Conservation (phyloP, 2,113 vertebrate species). For the Phyllostomus hastatus region DNA sequence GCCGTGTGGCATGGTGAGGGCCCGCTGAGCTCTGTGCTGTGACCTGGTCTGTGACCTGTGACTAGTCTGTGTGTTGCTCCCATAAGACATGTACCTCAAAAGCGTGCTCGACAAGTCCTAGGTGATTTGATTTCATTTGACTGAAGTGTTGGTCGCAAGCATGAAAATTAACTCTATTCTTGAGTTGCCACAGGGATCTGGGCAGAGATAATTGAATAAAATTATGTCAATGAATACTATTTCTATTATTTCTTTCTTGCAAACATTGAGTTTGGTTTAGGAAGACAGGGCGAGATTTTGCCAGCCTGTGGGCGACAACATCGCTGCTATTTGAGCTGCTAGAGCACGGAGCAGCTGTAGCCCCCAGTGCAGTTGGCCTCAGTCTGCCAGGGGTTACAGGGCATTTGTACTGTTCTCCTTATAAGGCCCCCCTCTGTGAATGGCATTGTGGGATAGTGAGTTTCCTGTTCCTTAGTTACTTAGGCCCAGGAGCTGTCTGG, state of each 20-base stretch:
- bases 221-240: constrained; percentile 21
- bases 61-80: not conserved
- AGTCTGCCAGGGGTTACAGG: not conserved
- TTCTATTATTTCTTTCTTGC: not conserved
- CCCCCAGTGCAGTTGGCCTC: accelerated
- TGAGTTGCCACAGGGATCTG: not conserved
- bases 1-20: not conserved
- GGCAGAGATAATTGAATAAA: constrained; percentile 10
- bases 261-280: not conserved
- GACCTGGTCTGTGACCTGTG: no score
- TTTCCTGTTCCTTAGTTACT: not conserved
- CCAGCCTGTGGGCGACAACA: not conserved
- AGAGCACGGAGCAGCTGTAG: accelerated
- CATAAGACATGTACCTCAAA: not conserved
- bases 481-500: not conserved
- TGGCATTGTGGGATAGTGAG: not conserved
- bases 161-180: constrained; percentile 33
- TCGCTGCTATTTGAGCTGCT: no score
- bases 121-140: constrained; percentile 41
- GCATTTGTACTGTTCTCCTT: not conserved
- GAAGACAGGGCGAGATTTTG: not conserved
- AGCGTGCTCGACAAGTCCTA: not conserved
- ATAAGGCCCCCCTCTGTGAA: not conserved
- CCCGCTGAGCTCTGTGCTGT: not conserved
- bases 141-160: not conserved